Conservation (phyloP, 64 coral and sea anemone genomes). For the Actinia tenebrosa region DNA sequence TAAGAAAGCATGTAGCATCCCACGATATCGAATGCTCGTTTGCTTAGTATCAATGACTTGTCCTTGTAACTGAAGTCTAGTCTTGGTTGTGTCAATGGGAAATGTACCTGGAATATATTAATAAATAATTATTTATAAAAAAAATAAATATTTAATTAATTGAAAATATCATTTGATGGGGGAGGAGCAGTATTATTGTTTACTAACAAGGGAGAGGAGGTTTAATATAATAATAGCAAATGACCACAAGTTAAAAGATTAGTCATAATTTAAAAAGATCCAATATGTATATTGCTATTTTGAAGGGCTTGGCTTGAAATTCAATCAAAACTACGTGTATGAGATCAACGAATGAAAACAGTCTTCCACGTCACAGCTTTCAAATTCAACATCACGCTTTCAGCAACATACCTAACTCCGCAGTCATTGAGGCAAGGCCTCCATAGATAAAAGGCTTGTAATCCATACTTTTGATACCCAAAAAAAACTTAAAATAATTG, state of each 20-base stretch:
- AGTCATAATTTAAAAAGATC: no score
- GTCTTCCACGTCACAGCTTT: neutral
- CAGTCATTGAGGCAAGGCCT: constrained; percentile 93
- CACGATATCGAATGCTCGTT: constrained; percentile 78
- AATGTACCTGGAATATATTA: constrained; percentile 67
- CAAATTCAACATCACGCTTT: neutral
- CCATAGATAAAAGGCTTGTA: constrained; percentile 98
- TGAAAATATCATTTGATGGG: neutral
- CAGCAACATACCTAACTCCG: constrained; percentile 70
- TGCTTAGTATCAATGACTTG: constrained; percentile 88
- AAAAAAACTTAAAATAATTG: neutral
- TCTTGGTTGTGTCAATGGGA: constrained; percentile 98
- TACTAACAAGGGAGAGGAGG: neutral
- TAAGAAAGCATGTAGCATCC: constrained; percentile 92
- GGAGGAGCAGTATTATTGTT: neutral
- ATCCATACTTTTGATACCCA: constrained; percentile 40
- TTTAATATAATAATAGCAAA: neutral
- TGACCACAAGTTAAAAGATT: neutral
- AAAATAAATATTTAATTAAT: neutral
- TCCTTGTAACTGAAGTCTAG: constrained; percentile 94
- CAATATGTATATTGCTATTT: no score
- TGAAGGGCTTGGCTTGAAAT: no score
- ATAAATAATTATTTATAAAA: neutral
- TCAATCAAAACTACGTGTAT: no score
- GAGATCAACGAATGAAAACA: no score